Evolutionary conservation across 1,140 invertebrate genomes (phyloP).

Genomic region (Paramacrobiotus metropolitanus): DNA sequence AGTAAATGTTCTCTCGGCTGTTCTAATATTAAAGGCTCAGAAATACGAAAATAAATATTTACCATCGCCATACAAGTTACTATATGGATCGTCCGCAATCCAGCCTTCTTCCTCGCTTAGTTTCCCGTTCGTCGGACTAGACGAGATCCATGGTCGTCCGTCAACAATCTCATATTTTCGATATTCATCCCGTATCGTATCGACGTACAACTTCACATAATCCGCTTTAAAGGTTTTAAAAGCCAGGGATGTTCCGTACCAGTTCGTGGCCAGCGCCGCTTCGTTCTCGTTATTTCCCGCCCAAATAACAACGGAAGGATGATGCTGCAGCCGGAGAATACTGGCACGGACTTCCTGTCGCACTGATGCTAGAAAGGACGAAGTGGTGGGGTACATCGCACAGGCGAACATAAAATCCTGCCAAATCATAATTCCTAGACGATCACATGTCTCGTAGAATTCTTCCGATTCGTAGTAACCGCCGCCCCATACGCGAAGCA

Average conservation of each 20-base stretch:
- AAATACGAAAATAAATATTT: no score
- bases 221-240: conserved; percentile 32
- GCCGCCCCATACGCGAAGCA: conserved; percentile 88
- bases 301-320: conserved; percentile 63
- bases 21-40: no score
- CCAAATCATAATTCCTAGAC: conserved; percentile 25
- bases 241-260: conserved; percentile 27
- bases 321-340: conserved; percentile 54
- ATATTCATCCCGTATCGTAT: conserved; percentile 36
- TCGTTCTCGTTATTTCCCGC: conserved; percentile 98
- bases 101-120: conserved; percentile 48
- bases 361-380: conserved; percentile 46
- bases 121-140: conserved; percentile 74
- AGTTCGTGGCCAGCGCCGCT: conserved; percentile 53
- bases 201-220: conserved; percentile 62
- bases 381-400: conserved; percentile 62
- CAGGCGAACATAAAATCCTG: conserved; percentile 91
- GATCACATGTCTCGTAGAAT: conserved; percentile 51
- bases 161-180: conserved; percentile 28
- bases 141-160: conserved; percentile 42
- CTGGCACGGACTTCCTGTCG: conserved; percentile 38
- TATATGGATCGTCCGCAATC: conserved; percentile 48
- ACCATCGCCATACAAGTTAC: conserved; percentile 63
- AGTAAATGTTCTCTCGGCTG: no score
- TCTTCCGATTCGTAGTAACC: conserved; percentile 75